Conservation (phyloP, 2,888 invertebrate genomes). For the Chouioia cunea region DNA sequence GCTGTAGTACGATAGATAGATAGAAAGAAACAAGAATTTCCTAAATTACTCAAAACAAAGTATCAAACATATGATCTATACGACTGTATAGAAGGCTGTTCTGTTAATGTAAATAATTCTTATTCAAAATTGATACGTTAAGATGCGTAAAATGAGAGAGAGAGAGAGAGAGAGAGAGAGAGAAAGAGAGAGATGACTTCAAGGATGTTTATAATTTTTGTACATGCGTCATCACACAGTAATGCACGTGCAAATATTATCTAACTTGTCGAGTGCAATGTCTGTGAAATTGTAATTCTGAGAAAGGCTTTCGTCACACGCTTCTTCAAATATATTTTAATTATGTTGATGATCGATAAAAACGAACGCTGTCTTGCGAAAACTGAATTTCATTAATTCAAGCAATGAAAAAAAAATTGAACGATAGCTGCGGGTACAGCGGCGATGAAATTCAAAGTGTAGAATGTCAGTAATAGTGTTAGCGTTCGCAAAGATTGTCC, state of each 20-base stretch:
- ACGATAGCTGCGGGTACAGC: slow-evolving; percentile 43
- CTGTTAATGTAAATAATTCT: slow-evolving; percentile 38
- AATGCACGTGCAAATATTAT: slow-evolving; percentile 22
- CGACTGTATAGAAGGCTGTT: slow-evolving; percentile 26
- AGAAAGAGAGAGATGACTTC: slow-evolving; percentile 5
- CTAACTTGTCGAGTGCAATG: slow-evolving; percentile 41
- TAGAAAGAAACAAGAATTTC: slow-evolving; percentile 24
- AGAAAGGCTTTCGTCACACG: slow-evolving; percentile 6
- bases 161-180: slow-evolving; percentile 2
- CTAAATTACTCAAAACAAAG: not conserved
- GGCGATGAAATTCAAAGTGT: slow-evolving; percentile 17
- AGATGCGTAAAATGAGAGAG: slow-evolving; percentile 21
- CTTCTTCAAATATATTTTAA: slow-evolving; percentile 13
- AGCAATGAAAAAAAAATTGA: not conserved
- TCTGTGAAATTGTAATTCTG: slow-evolving; percentile 7
- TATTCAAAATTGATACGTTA: slow-evolving; percentile 37
- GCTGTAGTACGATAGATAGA: slow-evolving; percentile 23
- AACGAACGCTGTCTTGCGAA: not conserved
- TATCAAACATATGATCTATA: not conserved
- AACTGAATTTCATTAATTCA: not conserved
- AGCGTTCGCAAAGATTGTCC: slow-evolving; percentile 18
- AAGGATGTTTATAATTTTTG: slow-evolving; percentile 19
- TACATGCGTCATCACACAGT: slow-evolving; percentile 13
- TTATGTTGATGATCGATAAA: slow-evolving; percentile 10
- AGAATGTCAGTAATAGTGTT: slow-evolving; percentile 22